Percentiles rank a stretch among this genome's conserved stretches.
Conservation (phyloP, 2,888 invertebrate genomes). For the Hirtodrosophila confusa region DNA sequence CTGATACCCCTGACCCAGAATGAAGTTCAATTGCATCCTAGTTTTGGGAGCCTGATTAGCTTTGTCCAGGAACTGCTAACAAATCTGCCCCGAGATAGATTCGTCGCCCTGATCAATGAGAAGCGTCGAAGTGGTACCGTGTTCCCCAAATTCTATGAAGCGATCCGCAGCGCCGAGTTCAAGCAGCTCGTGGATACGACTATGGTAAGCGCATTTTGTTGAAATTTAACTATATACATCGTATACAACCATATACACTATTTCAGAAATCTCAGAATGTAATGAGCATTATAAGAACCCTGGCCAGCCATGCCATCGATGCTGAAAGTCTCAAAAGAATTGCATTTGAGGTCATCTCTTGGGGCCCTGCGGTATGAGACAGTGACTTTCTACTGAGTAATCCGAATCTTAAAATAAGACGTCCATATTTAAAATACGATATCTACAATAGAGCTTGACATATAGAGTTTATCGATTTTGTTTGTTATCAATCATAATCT, state of each 20-base stretch:
- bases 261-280: conserved; percentile 64
- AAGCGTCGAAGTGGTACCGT: conserved; percentile 58
- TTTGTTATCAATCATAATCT: no score
- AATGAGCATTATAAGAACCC: conserved; percentile 50
- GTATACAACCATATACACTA: not conserved
- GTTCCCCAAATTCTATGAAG: conserved; percentile 75
- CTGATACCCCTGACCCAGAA: conserved; percentile 18
- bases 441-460: no score
- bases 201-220: conserved; percentile 55
- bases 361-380: conserved; percentile 63
- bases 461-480: no score
- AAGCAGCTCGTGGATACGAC: conserved; percentile 56
- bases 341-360: conserved; percentile 74
- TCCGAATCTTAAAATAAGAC: no score
- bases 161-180: conserved; percentile 67
- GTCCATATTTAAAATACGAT: no score
- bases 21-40: not conserved
- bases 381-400: no score
- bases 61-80: conserved; percentile 70
- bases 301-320: conserved; percentile 67
- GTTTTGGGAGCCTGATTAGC: conserved; percentile 54
- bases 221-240: no score
- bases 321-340: conserved; percentile 62
- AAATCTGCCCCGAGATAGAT: conserved; percentile 71
- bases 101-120: conserved; percentile 71